Percentiles rank a stretch among this genome's conserved stretches.
phyloP scores from a whole-genome alignment of 1,140 invertebrate species.

The Tetramorium alpestre region DNA sequence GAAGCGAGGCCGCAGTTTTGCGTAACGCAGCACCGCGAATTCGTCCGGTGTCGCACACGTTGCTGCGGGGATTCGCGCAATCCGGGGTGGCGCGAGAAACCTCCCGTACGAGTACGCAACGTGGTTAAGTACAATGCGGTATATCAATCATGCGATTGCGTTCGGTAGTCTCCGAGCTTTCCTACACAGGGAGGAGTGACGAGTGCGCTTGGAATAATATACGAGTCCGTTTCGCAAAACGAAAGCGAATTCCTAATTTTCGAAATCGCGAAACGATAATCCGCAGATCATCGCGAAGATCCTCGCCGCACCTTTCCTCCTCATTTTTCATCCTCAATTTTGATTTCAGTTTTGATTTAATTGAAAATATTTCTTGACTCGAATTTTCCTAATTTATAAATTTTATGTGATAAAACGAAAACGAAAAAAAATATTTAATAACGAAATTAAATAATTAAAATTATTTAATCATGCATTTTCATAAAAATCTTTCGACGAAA shows the following conservation, averaged over 20 bases:
- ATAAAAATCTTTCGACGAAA: not conserved
- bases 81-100: not conserved
- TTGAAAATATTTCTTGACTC: not conserved
- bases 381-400: not conserved
- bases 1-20: constrained; percentile 24
- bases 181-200: not conserved
- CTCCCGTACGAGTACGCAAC: not conserved
- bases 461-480: not conserved
- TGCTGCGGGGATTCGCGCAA: not conserved
- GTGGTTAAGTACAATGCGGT: not conserved
- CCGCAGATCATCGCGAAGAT: not conserved
- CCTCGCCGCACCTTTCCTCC: not conserved
- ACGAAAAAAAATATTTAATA: not conserved
- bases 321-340: not conserved
- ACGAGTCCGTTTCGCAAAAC: not conserved
- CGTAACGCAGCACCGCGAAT: not conserved
- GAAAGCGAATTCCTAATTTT: constrained; percentile 7
- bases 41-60: not conserved
- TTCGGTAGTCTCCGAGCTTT: not conserved
- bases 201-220: not conserved
- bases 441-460: not conserved
- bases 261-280: not conserved
- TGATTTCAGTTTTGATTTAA: not conserved
- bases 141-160: not conserved
- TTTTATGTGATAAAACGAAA: not conserved